Base-by-base conservation (phyloP, 2,797 vertebrate genomes). In the Arctocebus calabarensis region DNA sequence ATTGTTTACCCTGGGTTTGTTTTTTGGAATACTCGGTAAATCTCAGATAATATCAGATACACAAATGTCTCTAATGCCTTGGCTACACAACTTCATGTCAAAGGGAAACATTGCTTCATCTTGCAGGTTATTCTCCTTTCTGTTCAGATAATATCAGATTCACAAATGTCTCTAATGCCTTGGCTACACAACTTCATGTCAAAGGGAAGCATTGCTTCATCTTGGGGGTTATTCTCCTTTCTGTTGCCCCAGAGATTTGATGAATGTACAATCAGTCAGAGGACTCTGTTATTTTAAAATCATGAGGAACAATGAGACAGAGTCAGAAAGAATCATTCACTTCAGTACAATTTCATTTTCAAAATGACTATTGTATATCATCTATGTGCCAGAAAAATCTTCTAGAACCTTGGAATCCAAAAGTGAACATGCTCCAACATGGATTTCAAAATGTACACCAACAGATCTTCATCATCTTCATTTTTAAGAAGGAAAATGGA, bases 1-100 rank as follows among this genome's bases (percentile, higher is more conserved):
- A 74, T 68, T 94, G 40, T 78, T 88, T 82, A 62, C 1, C n/a
- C 52, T 92, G n/a, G 4, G 52, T 96, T 96, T 92, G 17, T 20
- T 81, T 37, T 88, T 85, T 71, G n/a, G 9, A 57, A 48, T 95
- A 78, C 9, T 73, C 52, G 61, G 12, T 43, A 82, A 78, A 86
- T 86, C 57, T 84, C 68, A 88, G 34, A 81, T 78, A 64, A 86
- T 43, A 84, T 55, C 45, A 71, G 40, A 14, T 77, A 90, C 66
- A 85, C 52, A 84, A 77, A 62, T 75, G 27, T 89, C 37, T 89
- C 52, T 88, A 78, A 81, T 43, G 77, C 14, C 93, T 55, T 89
- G 27, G 43, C 52, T 90, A 45, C 20, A 77, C 61, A 40, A 45
- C 23, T 81, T 0, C 48, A 59, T 59, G 34, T 71, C 27, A 20